phyloP scores from a whole-genome alignment of 2,888 invertebrate species.

The Operophtera brumata region DNA sequence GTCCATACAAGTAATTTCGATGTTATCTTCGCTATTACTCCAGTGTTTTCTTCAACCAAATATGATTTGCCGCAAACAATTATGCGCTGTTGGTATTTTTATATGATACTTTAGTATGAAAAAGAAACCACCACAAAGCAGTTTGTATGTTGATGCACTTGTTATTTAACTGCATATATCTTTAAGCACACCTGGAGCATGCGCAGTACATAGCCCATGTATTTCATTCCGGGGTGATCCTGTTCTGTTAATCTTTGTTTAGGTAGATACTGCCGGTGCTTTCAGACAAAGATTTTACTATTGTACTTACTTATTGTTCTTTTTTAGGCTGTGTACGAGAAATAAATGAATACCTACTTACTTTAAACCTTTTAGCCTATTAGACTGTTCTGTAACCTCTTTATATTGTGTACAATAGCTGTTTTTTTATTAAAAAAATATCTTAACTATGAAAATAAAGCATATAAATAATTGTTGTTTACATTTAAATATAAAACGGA shows the following conservation, averaged over 20 bases:
- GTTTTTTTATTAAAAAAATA: constrained; percentile 69
- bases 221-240: not conserved
- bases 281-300: constrained; percentile 14
- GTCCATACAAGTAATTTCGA: too few species aligned
- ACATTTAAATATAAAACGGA: not conserved
- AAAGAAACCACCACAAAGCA: too few species aligned
- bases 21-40: too few species aligned
- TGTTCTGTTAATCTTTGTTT: not conserved
- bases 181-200: constrained; percentile 45
- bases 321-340: not conserved
- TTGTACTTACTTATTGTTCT: not conserved
- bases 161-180: constrained; percentile 48
- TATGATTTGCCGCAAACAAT: too few species aligned
- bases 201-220: constrained; percentile 1
- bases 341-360: too few species aligned
- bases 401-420: constrained; percentile 71
- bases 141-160: constrained; percentile 47
- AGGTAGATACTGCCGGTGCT: constrained; percentile 43
- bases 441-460: constrained; percentile 45
- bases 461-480: constrained; percentile 32
- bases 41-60: too few species aligned
- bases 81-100: too few species aligned
- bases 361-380: constrained; percentile 52
- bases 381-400: constrained; percentile 66
- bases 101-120: too few species aligned